Evolutionary conservation across 2,888 invertebrate genomes (phyloP).

Genomic region (Ophraella communa): DNA sequence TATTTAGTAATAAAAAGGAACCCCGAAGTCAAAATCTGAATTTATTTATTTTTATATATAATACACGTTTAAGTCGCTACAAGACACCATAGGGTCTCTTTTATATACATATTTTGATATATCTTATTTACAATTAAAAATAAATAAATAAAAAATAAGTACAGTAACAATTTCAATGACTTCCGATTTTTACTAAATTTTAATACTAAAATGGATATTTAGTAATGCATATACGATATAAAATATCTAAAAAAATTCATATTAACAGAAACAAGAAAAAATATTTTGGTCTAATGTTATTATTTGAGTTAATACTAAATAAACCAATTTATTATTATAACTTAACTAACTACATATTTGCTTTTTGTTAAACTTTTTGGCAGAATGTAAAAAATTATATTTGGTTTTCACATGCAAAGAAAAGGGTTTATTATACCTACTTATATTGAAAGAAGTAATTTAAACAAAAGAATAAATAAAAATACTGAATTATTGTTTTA

Average conservation of each 20-base stretch:
- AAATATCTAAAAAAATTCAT: conserved; percentile 21
- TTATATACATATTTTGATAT: conserved; percentile 56
- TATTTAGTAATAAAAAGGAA: conserved; percentile 57
- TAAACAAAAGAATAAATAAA: too few relatives aligned
- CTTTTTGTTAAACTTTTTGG: too few relatives aligned
- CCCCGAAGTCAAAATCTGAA: conserved; percentile 57
- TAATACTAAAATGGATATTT: conserved; percentile 25
- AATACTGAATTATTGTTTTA: too few relatives aligned
- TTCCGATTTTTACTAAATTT: conserved; percentile 50
- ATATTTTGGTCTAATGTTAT: too few relatives aligned
- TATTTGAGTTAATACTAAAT: neutral
- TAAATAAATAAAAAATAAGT: conserved; percentile 54
- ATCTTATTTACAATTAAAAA: conserved; percentile 57
- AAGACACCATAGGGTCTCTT: conserved; percentile 60
- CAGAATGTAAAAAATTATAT: too few relatives aligned
- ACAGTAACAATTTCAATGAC: conserved; percentile 48
- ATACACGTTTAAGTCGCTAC: conserved; percentile 51
- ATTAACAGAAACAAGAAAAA: too few relatives aligned
- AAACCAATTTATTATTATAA: too few relatives aligned
- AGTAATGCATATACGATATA: conserved; percentile 17
- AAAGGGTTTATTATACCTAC: too few relatives aligned
- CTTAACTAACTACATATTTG: too few relatives aligned
- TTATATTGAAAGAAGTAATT: too few relatives aligned
- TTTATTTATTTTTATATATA: conserved; percentile 43
- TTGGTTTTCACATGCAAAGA: too few relatives aligned